Evolutionary conservation across 2,113 vertebrate genomes (phyloP), one percentile per base, ranked within the genome.

Genomic region (Coregonus clupeaformis): DNA sequence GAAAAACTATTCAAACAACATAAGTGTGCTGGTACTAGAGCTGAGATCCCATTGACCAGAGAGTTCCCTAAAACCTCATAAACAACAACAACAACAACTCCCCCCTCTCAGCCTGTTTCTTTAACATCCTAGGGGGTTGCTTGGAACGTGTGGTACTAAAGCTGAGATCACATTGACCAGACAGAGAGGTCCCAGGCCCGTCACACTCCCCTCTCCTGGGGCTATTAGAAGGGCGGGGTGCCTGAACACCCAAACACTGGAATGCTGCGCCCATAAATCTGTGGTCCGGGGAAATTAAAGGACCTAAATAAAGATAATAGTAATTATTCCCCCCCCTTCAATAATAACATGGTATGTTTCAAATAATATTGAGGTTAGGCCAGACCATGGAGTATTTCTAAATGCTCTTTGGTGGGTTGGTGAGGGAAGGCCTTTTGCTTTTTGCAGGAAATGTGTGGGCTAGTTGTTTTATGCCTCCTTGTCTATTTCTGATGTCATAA

Each of bases 211-310:
- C 69, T n/a, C 25, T 69, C 59, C 84, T 78, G 55, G 80, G 84
- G 78, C 77, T 86, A 88, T 87, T 87, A 88, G 73, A 71, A 85
- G 87, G 89, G 89, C 47, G 89, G 85, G 79, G 85, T 64, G 73
- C 65, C 76, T 75, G 77, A 82, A 87, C 86, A 84, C 84, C 83
- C 85, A 79, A 83, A 85, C 79, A 84, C 84, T 86, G 83, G 85
- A 89, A 88, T 88, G 84, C 85, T 55, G 66, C n/a, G n/a, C 86
- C 86, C 65, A 82, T 85, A 86, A 90, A 89, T 90, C 89, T 90
- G 85, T 84, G 88, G 86, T 81, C 80, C 87, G 83, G 90, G 83
- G 77, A 88, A 91, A 90, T 90, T 67, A 90, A 90, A 91, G 87
- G 86, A 76, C 82, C 88, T 85, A 86, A 86, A 89, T 87, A 86